These are phyloP conservation scores for Poeciliopsis turneri DNA, from an alignment of 2,797 vertebrate genomes.

Conservation along the genomic window DNA sequence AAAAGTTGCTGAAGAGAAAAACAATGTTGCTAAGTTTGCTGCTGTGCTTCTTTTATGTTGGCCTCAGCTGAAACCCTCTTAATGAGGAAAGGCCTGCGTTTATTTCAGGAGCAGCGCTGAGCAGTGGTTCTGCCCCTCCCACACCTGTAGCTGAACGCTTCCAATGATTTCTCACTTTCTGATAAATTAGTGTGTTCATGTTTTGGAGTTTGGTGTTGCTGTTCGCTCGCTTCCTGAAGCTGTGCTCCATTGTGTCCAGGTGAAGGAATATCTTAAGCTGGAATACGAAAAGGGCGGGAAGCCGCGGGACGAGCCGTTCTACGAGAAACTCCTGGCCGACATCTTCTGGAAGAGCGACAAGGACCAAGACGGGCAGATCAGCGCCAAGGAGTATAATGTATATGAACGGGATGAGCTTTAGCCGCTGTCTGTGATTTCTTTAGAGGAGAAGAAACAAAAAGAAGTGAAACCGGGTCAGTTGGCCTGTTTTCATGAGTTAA, in stretches of 20 bases:
- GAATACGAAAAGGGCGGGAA: slow-evolving; percentile 88
- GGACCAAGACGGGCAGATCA: slow-evolving; percentile 88
- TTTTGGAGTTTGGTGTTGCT: neutral
- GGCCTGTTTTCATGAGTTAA: neutral
- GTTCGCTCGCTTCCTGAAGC: neutral
- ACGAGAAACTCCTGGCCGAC: slow-evolving; percentile 86
- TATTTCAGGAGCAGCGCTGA: neutral
- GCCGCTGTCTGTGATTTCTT: slow-evolving; percentile 11
- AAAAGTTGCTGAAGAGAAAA: too few relatives aligned
- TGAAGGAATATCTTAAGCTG: slow-evolving; percentile 86
- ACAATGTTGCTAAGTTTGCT: too few relatives aligned
- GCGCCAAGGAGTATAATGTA: slow-evolving; percentile 91
- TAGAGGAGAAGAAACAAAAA: neutral
- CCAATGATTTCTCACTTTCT: neutral
- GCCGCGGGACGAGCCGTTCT: slow-evolving; percentile 84
- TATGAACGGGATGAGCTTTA: slow-evolving; percentile 94
- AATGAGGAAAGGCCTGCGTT: neutral
- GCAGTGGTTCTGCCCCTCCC: neutral
- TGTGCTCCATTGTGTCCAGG: slow-evolving; percentile 71
- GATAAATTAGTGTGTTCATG: neutral
- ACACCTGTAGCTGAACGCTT: neutral
- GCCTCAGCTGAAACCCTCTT: neutral
- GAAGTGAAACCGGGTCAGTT: neutral
- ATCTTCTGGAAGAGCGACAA: slow-evolving; percentile 91
- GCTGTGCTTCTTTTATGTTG: too few relatives aligned